phyloP scores from a whole-genome alignment of 1,140 invertebrate species.

The Drosophila takahashii region DNA sequence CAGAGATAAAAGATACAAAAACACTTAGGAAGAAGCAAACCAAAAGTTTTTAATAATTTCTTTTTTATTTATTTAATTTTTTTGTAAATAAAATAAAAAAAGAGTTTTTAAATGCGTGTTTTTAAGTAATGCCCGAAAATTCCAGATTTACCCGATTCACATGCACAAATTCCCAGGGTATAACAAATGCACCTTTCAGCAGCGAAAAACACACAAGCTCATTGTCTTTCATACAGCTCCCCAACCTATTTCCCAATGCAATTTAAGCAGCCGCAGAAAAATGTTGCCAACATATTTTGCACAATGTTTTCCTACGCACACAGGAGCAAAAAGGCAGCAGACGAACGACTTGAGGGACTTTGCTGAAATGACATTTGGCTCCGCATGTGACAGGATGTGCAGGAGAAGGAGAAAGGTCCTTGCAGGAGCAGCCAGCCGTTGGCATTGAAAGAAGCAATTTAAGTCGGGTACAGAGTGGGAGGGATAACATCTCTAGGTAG shows the following conservation, averaged over 20 bases:
- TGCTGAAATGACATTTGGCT: conserved; percentile 84
- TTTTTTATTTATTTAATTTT: too few species aligned
- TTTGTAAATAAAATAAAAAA: too few species aligned
- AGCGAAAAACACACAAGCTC: conserved; percentile 41
- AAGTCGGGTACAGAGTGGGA: conserved; percentile 63
- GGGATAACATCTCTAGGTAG: conserved; percentile 8
- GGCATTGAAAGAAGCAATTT: conserved; percentile 82
- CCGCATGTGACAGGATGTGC: conserved; percentile 74
- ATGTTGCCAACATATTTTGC: conserved; percentile 68
- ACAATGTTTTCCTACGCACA: conserved; percentile 63
- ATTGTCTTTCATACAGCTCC: conserved; percentile 53
- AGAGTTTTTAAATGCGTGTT: too few species aligned
- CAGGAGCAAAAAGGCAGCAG: conserved; percentile 49
- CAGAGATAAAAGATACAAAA: conserved; percentile 5
- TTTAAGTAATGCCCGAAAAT: background rate
- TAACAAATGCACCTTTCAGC: conserved; percentile 31
- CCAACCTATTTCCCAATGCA: conserved; percentile 62
- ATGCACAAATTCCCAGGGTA: background rate
- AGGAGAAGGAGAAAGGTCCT: conserved; percentile 4
- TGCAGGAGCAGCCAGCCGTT: conserved; percentile 53
- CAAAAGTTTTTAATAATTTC: too few species aligned
- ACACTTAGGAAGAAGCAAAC: background rate
- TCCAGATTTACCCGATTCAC: background rate
- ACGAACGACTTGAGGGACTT: conserved; percentile 83
- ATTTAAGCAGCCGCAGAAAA: conserved; percentile 74